These are phyloP conservation scores for Brotula barbata DNA, from an alignment of 2,797 vertebrate genomes.

Conservation along the genomic window DNA sequence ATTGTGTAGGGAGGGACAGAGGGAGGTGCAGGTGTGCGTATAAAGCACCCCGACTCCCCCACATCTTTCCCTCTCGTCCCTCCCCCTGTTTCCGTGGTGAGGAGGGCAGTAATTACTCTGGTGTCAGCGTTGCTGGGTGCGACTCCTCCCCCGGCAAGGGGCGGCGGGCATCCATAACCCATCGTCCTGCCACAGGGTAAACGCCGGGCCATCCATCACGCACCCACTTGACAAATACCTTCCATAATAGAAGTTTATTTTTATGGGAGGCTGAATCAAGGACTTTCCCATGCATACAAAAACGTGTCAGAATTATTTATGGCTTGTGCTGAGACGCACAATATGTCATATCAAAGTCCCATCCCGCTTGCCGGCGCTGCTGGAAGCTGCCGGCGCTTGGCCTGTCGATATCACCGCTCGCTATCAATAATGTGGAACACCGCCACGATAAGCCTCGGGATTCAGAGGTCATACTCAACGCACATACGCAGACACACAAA, in stretches of 20 bases:
- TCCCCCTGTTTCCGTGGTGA: constrained; percentile 63
- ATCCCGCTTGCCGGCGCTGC: constrained; percentile 79
- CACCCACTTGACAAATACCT: constrained; percentile 99
- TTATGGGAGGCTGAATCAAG: constrained; percentile 99
- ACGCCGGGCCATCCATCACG: constrained; percentile 96
- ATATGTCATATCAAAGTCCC: constrained; percentile 99
- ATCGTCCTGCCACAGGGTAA: constrained; percentile 97
- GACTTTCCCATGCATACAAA: constrained; percentile 99
- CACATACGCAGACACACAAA: constrained; percentile 42
- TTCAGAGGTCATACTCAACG: constrained; percentile 84
- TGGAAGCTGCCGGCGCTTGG: constrained; percentile 81
- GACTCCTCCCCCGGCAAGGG: constrained; percentile 91
- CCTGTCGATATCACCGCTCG: constrained; percentile 95
- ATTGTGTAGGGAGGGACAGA: constrained; percentile 24
- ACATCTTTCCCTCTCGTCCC: constrained; percentile 45
- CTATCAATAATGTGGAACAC: constrained; percentile 97
- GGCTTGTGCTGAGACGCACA: constrained; percentile 98
- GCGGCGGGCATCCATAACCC: constrained; percentile 94
- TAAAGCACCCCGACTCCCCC: constrained; percentile 44
- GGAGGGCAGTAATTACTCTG: constrained; percentile 81
- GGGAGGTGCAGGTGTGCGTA: constrained; percentile 69
- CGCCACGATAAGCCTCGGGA: constrained; percentile 85
- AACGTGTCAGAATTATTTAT: constrained; percentile 99
- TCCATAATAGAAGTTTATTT: constrained; percentile 99
- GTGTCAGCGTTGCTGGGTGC: constrained; percentile 87